Percentiles rank a stretch among this genome's conserved stretches.
Evolutionary conservation across 2,888 invertebrate species (phyloP).

Genomic region (Globia sparganii): DNA sequence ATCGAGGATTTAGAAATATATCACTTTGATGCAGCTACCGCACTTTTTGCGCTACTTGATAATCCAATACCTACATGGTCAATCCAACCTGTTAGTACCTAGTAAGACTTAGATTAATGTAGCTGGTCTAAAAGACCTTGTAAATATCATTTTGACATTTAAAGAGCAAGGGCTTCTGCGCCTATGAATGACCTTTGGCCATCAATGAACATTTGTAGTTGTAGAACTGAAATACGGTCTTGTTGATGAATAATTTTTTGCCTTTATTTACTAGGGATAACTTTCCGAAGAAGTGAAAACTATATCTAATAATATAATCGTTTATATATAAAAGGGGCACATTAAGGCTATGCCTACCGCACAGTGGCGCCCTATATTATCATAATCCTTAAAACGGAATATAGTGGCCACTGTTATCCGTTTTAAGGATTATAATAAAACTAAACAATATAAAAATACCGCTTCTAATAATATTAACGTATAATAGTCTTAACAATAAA

Average conservation of each 20-base stretch:
- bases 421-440: no score
- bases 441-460: no score
- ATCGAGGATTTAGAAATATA: slow-evolving; percentile 22
- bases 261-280: background rate
- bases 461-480: no score
- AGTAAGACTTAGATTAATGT: background rate
- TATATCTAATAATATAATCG: background rate
- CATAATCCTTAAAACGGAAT: no score
- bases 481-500: no score
- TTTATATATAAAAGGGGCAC: background rate
- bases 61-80: slow-evolving; percentile 4
- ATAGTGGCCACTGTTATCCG: no score
- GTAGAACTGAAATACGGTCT: background rate
- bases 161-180: slow-evolving; percentile 19
- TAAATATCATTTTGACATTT: slow-evolving; percentile 13
- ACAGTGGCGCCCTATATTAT: no score
- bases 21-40: background rate
- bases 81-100: slow-evolving; percentile 9
- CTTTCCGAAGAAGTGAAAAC: background rate
- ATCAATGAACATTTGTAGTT: background rate
- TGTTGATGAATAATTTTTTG: background rate
- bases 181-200: background rate
- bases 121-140: background rate
- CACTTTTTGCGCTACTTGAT: background rate
- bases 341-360: no score